Evolutionary conservation across 2,888 invertebrate genomes (phyloP), one percentile per base, ranked within the genome.

Genomic region (Pyrrhia umbra): DNA sequence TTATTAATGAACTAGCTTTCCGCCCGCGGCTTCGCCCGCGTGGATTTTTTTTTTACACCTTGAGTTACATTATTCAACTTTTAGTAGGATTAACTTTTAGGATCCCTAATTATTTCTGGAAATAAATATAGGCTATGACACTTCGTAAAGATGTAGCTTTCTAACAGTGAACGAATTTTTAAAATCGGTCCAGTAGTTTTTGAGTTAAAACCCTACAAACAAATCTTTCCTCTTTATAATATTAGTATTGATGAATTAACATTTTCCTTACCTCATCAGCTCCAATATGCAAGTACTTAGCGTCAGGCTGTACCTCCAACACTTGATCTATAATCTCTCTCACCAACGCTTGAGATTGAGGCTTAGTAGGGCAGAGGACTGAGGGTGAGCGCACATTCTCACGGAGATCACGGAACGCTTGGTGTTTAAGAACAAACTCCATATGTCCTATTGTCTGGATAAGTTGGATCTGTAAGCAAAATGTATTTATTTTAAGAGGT

Each of bases 401-500:
- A 8, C 97, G 91, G 9, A 98, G 88, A 13, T 94, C 90, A 18
- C 93, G 86, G 94, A 96, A 97, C 73, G 96, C 93, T 9, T 96
- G 95, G 74, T 97, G 96, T 85, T 98, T 98, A 56, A 98, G 90
- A 0, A 97, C 96, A 92, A 96, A 98, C 94, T 98, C 98, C 95
- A 98, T 95, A 89, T 98, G 98, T 0, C 98, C 98, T 83, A 98
- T 97, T 0, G 98, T 97, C 92, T 98, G 98, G n/a, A 98, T 95
- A 16, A 98, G 92, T 23, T 98, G 98, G 51, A 95, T 94, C 95
- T 95, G 83, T 16, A 86, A 57, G 0, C n/a, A 1, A 6, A 46
- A 15, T 43, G 4, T 34, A 0, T n/a, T n/a, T 34, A 0, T 34
- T 1, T 27, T 27, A 8, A 27, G 23, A 4, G 6, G 23, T 6